Percentiles rank a stretch among this genome's conserved stretches.
Evolutionary conservation across 2,113 vertebrate genomes (phyloP).

Genomic region (Mustela nigripes): DNA sequence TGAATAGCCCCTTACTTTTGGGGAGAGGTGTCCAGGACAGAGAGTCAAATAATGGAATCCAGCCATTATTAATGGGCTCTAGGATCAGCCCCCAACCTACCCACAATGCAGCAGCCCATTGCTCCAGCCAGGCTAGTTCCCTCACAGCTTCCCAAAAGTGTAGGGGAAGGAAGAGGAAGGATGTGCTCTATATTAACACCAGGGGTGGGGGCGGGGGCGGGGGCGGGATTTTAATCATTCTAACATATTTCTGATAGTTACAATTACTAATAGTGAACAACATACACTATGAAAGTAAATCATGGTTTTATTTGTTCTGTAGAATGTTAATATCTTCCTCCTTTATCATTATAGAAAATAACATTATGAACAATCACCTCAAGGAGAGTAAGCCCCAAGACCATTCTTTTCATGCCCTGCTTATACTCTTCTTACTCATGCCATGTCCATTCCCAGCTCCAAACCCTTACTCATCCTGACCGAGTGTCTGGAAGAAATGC

Average conservation of each 20-base stretch:
- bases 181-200: background rate
- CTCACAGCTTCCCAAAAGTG: background rate
- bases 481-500: background rate
- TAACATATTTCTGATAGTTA: background rate
- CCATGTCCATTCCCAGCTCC: background rate
- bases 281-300: background rate
- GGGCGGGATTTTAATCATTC: background rate
- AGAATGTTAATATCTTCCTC: background rate
- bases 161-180: background rate
- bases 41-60: background rate
- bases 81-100: background rate
- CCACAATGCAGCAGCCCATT: background rate
- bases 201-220: fast-evolving
- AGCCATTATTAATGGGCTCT: background rate
- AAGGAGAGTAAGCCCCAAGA: background rate
- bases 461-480: background rate
- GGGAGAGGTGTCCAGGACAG: background rate
- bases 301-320: background rate
- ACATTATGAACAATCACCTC: background rate
- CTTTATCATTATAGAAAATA: background rate
- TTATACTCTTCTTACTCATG: background rate
- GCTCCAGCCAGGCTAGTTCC: background rate
- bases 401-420: background rate
- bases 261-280: background rate
- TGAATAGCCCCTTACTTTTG: background rate